These are phyloP conservation scores for Chaetops frenatus DNA, from an alignment of 2,113 vertebrate species.

Conservation along the genomic window DNA sequence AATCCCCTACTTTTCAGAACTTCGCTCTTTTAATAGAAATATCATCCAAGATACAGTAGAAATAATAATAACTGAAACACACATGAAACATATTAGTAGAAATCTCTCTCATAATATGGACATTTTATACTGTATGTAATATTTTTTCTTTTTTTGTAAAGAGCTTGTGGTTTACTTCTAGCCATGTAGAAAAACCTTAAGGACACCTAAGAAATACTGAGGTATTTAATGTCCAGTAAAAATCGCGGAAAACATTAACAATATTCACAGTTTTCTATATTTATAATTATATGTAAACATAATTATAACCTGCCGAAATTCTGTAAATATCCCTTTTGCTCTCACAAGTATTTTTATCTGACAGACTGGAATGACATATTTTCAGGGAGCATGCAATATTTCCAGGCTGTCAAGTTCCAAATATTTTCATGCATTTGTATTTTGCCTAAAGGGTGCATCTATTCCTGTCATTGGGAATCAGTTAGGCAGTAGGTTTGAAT, in stretches of 20 bases:
- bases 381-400: background rate
- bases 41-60: background rate
- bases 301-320: background rate
- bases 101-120: background rate
- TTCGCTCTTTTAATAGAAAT: background rate
- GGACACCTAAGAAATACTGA: background rate
- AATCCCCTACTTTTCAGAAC: rapidly evolving
- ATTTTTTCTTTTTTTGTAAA: too few relatives aligned
- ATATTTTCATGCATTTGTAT: slow-evolving; percentile 38
- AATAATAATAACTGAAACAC: background rate
- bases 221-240: background rate
- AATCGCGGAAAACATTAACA: background rate
- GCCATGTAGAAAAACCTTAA: background rate
- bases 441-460: slow-evolving; percentile 43
- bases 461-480: slow-evolving; percentile 27
- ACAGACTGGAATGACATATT: background rate
- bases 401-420: slow-evolving; percentile 29
- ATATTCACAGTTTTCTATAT: background rate
- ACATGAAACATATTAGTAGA: background rate
- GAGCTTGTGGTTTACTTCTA: background rate
- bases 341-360: slow-evolving; percentile 13
- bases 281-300: too few relatives aligned
- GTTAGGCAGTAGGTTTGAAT: background rate
- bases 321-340: background rate
- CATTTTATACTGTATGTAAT: too few relatives aligned